Evolutionary conservation across 2,888 invertebrate species (phyloP).

Genomic region (Sclerodermus sp.): DNA sequence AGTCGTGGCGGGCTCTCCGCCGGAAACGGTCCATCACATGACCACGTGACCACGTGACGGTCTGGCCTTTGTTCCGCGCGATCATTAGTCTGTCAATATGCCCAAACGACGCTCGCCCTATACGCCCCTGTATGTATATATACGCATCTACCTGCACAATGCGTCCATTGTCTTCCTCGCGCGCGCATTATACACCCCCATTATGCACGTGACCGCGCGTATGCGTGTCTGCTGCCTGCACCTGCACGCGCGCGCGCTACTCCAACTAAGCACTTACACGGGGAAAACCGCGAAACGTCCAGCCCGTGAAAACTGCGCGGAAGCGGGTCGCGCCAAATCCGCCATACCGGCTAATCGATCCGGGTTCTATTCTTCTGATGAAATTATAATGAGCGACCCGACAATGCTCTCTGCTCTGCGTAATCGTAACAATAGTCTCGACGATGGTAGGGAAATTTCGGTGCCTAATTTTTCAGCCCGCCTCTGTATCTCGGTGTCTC

Average conservation of each 20-base stretch:
- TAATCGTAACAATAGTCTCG: too few species aligned
- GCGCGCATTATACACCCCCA: slow-evolving; percentile 53
- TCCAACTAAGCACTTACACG: background rate
- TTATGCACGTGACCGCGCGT: slow-evolving; percentile 50
- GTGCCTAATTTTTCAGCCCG: too few species aligned
- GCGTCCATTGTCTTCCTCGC: slow-evolving; percentile 54
- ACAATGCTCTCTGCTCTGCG: too few species aligned
- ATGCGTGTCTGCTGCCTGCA: slow-evolving; percentile 11
- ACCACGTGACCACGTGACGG: slow-evolving; percentile 56
- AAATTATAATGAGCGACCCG: too few species aligned
- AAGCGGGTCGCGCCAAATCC: slow-evolving; percentile 19
- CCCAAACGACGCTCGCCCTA: slow-evolving; percentile 52
- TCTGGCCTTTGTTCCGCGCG: slow-evolving; percentile 54
- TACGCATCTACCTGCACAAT: slow-evolving; percentile 52
- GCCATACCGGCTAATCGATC: slow-evolving; percentile 13
- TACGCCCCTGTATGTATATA: slow-evolving; percentile 38
- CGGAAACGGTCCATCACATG: slow-evolving; percentile 57
- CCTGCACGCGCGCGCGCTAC: slow-evolving; percentile 15
- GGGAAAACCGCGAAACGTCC: too few species aligned
- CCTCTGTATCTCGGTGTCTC: too few species aligned
- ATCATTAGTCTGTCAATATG: slow-evolving; percentile 59
- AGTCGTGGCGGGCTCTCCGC: slow-evolving; percentile 42
- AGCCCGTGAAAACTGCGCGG: slow-evolving; percentile 14
- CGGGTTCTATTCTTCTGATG: slow-evolving; percentile 2
- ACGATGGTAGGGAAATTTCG: too few species aligned